phyloP scores from a whole-genome alignment of 2,888 invertebrate species.

The Clostera curtula region DNA sequence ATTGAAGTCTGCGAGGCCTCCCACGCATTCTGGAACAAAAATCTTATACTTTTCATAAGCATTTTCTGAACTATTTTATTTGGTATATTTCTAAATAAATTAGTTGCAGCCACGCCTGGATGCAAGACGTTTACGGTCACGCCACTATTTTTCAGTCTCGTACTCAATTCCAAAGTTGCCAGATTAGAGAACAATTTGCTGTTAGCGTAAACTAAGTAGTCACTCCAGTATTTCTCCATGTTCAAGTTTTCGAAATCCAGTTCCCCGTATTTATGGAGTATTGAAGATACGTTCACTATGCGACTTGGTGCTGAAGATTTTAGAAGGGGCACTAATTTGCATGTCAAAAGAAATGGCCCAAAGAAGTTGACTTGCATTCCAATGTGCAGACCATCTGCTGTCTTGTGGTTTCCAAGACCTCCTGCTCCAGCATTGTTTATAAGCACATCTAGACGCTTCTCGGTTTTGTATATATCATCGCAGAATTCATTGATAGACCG shows the following conservation, averaged over 20 bases:
- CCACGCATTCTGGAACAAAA: slow-evolving; percentile 72
- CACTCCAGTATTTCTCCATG: slow-evolving; percentile 70
- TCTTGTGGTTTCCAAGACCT: slow-evolving; percentile 63
- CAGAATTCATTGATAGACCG: slow-evolving; percentile 74
- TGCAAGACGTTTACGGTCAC: slow-evolving; percentile 82
- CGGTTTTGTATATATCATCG: slow-evolving; percentile 60
- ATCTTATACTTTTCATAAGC: slow-evolving; percentile 38
- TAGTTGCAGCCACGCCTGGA: slow-evolving; percentile 81
- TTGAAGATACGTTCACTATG: slow-evolving; percentile 78
- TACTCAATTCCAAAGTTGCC: slow-evolving; percentile 77
- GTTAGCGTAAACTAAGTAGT: slow-evolving; percentile 61
- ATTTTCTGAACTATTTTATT: slow-evolving; percentile 39
- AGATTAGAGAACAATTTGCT: slow-evolving; percentile 79
- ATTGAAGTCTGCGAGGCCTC: slow-evolving; percentile 81
- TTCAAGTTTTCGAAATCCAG: slow-evolving; percentile 63
- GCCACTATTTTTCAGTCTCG: slow-evolving; percentile 71
- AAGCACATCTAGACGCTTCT: slow-evolving; percentile 70
- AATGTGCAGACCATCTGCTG: slow-evolving; percentile 79
- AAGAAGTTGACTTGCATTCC: slow-evolving; percentile 83
- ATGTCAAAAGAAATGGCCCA: slow-evolving; percentile 82
- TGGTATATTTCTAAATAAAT: slow-evolving; percentile 77
- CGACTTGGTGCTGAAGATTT: slow-evolving; percentile 77
- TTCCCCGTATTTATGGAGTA: slow-evolving; percentile 68
- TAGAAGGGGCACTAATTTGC: slow-evolving; percentile 68
- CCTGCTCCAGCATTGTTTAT: slow-evolving; percentile 77